Conservation (phyloP, 2,113 vertebrate genomes). For the Ornithorhynchus anatinus region DNA sequence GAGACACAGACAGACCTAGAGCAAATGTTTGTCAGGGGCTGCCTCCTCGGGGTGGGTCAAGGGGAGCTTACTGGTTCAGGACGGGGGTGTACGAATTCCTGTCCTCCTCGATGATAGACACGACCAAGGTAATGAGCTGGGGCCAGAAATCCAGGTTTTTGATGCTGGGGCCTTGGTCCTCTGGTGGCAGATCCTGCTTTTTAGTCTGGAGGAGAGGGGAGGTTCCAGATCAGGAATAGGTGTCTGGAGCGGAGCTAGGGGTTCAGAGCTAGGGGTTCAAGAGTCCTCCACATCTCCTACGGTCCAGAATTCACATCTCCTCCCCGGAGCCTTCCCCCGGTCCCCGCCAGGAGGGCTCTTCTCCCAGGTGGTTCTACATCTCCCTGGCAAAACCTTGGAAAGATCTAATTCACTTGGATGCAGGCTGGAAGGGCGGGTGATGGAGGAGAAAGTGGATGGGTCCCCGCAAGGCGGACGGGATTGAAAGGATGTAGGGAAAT, state of each 20-base stretch:
- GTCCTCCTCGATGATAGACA: constrained; percentile 98
- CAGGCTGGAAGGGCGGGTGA: too few relatives aligned
- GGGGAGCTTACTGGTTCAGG: constrained; percentile 89
- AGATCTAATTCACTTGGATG: too few relatives aligned
- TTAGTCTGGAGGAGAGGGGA: constrained; percentile 66
- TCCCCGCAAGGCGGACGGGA: too few relatives aligned
- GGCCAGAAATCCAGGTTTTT: constrained; percentile 98
- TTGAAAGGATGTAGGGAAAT: too few relatives aligned
- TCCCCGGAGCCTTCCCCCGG: not conserved
- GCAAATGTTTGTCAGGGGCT: too few relatives aligned
- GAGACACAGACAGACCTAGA: constrained; percentile 70
- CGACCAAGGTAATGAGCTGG: constrained; percentile 96
- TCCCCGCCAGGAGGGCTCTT: not conserved
- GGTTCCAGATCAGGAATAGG: too few relatives aligned
- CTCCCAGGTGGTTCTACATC: too few relatives aligned
- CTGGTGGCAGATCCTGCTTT: constrained; percentile 86
- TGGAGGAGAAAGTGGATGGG: too few relatives aligned
- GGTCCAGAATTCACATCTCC: not conserved
- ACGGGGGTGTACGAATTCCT: constrained; percentile 94
- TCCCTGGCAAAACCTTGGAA: too few relatives aligned
- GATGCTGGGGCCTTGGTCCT: constrained; percentile 94
- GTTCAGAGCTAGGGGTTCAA: too few relatives aligned
- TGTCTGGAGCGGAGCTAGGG: too few relatives aligned
- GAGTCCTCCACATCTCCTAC: too few relatives aligned
- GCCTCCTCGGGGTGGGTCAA: not conserved